These are phyloP conservation scores for Tetragonula clypearis DNA, from an alignment of 1,140 invertebrate genomes.

Conservation along the genomic window DNA sequence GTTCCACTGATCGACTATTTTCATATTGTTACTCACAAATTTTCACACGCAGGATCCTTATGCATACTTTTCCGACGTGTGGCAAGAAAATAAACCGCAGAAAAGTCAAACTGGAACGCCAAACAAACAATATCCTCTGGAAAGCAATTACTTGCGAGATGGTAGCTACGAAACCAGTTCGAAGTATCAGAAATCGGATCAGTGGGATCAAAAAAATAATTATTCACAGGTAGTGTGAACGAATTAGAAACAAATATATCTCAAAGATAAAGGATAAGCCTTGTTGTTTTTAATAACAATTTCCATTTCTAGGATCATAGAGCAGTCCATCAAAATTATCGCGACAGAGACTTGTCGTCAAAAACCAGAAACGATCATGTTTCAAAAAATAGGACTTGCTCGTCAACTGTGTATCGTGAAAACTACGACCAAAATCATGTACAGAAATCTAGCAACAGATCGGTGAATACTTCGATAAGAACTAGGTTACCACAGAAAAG, in stretches of 20 bases:
- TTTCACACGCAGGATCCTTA: slow-evolving; percentile 75
- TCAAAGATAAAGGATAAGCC: not conserved
- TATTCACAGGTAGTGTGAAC: slow-evolving; percentile 68
- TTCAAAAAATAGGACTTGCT: slow-evolving; percentile 58
- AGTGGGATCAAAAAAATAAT: slow-evolving; percentile 72
- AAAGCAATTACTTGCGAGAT: slow-evolving; percentile 73
- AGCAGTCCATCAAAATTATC: slow-evolving; percentile 71
- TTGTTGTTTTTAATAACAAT: slow-evolving; percentile 5
- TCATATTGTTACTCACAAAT: not conserved
- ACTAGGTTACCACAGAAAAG: slow-evolving; percentile 65
- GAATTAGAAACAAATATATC: not conserved
- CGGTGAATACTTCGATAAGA: slow-evolving; percentile 49
- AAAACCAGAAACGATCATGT: slow-evolving; percentile 66
- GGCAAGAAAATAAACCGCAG: slow-evolving; percentile 79
- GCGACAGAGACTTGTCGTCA: slow-evolving; percentile 72
- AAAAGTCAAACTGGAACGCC: slow-evolving; percentile 57
- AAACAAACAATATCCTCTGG: slow-evolving; percentile 68
- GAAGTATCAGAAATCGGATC: slow-evolving; percentile 76
- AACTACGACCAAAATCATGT: slow-evolving; percentile 66
- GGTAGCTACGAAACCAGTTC: slow-evolving; percentile 71
- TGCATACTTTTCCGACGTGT: slow-evolving; percentile 80
- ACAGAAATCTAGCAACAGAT: slow-evolving; percentile 61
- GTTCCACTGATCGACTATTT: not conserved
- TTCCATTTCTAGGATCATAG: slow-evolving; percentile 64
- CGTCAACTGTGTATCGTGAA: slow-evolving; percentile 65